Evolutionary conservation across 2,797 vertebrate genomes (phyloP).

Genomic region (Crax fasciolata): DNA sequence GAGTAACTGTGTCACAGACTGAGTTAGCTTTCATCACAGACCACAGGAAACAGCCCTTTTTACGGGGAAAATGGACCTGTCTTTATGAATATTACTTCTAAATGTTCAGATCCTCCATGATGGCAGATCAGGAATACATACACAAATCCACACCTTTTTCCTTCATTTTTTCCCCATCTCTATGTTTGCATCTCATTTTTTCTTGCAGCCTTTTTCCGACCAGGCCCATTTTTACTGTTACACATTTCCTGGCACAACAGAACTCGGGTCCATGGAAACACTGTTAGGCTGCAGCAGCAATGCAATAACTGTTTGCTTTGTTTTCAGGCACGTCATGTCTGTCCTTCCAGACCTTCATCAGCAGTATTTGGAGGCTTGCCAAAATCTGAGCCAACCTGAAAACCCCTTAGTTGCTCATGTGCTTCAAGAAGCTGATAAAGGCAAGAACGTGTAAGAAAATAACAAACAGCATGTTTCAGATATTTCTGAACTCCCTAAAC

Average conservation of each 20-base stretch:
- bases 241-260: background rate
- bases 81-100: background rate
- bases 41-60: background rate
- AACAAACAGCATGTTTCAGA: background rate
- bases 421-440: slow-evolving; percentile 72
- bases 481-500: slow-evolving; percentile 17
- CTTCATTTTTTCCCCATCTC: background rate
- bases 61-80: fast-evolving
- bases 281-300: background rate
- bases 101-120: fast-evolving
- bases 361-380: slow-evolving; percentile 82
- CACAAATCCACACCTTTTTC: background rate
- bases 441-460: slow-evolving; percentile 73
- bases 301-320: background rate
- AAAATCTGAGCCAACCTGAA: slow-evolving; percentile 50
- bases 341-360: slow-evolving; percentile 35
- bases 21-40: background rate
- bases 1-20: background rate
- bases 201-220: background rate
- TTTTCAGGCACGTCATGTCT: slow-evolving; percentile 57
- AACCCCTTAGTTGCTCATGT: slow-evolving; percentile 80
- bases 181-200: background rate
- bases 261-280: background rate
- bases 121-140: background rate
- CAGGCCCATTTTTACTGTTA: background rate